A percentile compares a stretch with the other conserved stretches of the same genome.
Conservation (phyloP, 2,797 vertebrate genomes). For the Cichlasoma orientale region DNA sequence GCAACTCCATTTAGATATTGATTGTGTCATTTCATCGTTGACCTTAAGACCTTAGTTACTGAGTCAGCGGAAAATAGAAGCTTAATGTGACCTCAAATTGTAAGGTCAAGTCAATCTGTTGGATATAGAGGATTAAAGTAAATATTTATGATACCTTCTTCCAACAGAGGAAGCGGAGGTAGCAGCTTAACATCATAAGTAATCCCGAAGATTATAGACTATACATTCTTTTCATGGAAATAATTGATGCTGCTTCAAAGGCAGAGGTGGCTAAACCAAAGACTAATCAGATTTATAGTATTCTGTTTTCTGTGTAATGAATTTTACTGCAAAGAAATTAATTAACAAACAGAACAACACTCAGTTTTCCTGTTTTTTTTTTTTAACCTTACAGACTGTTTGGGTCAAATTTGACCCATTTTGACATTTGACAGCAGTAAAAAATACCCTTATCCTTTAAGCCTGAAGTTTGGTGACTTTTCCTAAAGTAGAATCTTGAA, state of each 20-base stretch:
- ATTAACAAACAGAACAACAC: background rate
- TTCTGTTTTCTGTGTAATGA: background rate
- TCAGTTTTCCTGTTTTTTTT: background rate
- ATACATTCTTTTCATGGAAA: background rate
- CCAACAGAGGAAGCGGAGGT: background rate
- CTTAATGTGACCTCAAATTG: slow-evolving; percentile 31
- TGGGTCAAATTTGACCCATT: background rate
- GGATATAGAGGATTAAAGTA: slow-evolving; percentile 25
- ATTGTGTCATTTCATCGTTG: slow-evolving; percentile 51
- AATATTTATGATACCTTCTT: slow-evolving; percentile 39
- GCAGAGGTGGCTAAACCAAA: background rate
- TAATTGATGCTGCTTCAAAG: too few relatives aligned
- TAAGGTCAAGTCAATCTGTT: slow-evolving; percentile 42
- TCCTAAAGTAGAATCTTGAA: too few relatives aligned
- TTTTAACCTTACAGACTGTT: background rate
- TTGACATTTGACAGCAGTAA: background rate
- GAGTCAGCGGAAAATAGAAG: slow-evolving; percentile 47
- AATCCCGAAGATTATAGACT: background rate
- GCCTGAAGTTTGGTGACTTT: too few relatives aligned
- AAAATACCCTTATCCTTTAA: too few relatives aligned
- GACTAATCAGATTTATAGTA: background rate
- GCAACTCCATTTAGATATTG: slow-evolving; percentile 58
- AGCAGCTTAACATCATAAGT: background rate
- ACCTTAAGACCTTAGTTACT: slow-evolving; percentile 37
- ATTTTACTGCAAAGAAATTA: background rate